Base-by-base conservation (phyloP, 1,140 invertebrate species). In the Lucilia sericata region DNA sequence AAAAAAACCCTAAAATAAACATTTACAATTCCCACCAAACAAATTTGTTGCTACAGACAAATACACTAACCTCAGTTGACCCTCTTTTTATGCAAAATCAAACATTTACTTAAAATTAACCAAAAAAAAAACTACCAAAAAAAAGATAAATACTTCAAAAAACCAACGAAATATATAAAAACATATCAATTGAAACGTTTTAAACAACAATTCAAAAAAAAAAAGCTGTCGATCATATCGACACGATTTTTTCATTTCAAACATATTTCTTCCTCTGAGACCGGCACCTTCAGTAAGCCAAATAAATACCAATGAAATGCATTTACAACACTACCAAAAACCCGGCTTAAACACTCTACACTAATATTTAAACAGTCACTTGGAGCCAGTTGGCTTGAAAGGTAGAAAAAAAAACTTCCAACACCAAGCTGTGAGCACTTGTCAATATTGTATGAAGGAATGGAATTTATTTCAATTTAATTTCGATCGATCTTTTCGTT, bases 391-490 rank as follows among this genome's bases (percentile, higher is more conserved):
- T 55, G 51, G 51, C 2, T n/a, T 55, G 0, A 55, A 55, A 55
- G 2, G 12, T 12, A 55, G 1, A 42, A 42, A 55, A 55, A 55
- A 55, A 7, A 55, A 14, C 47, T 17, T 17, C 83, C 76, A 70
- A 84, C 75, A 84, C 76, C 84, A 55, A 49, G 47, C 84, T 76
- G 70, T 85, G 87, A 85, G 83, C 89, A 90, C 89, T 90, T 90
- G 89, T 90, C 89, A 90, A 88, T 87, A 87, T 87, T 85, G 14
- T 60, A 25, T 85, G 86, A 85, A 86, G 85, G 86, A 87, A 87
- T 81, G 84, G 87, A 89, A 76, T 86, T 89, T 87, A 89, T 88
- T 88, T 89, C 89, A 88, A 90, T 90, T 90, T 88, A 88, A 88
- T 87, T 84, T 90, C 89, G 89, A 90, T 90, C 89, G 89, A 90